Percentiles rank a stretch among this genome's conserved stretches.
Conservation (phyloP, 2,888 invertebrate genomes). For the Baccha elongata region DNA sequence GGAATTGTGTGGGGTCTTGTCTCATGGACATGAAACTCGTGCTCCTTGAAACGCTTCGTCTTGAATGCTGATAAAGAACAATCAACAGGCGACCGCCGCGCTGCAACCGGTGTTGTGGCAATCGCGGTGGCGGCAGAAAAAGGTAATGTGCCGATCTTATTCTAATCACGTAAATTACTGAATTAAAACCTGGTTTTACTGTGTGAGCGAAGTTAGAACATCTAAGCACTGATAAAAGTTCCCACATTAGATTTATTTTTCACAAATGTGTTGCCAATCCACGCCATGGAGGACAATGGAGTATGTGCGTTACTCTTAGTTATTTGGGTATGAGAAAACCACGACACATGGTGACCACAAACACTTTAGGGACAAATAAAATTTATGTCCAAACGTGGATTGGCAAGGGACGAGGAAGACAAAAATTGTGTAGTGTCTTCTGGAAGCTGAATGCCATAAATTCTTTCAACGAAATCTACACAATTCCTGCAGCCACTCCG, state of each 20-base stretch:
- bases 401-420: conserved; percentile 22
- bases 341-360: conserved; percentile 55
- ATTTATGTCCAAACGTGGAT: conserved; percentile 48
- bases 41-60: conserved; percentile 67
- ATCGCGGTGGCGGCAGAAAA: not conserved
- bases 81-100: conserved; percentile 53
- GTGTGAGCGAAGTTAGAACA: not conserved
- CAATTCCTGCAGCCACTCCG: conserved; percentile 56
- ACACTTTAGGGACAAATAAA: conserved; percentile 56
- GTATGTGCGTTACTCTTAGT: conserved; percentile 46
- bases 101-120: not conserved
- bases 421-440: conserved; percentile 62
- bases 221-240: conserved; percentile 30
- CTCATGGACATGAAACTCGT: conserved; percentile 74
- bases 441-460: conserved; percentile 71
- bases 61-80: conserved; percentile 71
- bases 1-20: conserved; percentile 72
- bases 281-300: conserved; percentile 5
- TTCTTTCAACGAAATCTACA: conserved; percentile 63
- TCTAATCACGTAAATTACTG: conserved; percentile 71
- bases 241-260: conserved; percentile 47
- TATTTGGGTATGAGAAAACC: conserved; percentile 53
- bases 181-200: conserved; percentile 53
- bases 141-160: conserved; percentile 65
- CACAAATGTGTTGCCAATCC: conserved; percentile 33